Evolutionary conservation across 2,113 vertebrate genomes (phyloP).

Genomic region (Mellivora capensis): DNA sequence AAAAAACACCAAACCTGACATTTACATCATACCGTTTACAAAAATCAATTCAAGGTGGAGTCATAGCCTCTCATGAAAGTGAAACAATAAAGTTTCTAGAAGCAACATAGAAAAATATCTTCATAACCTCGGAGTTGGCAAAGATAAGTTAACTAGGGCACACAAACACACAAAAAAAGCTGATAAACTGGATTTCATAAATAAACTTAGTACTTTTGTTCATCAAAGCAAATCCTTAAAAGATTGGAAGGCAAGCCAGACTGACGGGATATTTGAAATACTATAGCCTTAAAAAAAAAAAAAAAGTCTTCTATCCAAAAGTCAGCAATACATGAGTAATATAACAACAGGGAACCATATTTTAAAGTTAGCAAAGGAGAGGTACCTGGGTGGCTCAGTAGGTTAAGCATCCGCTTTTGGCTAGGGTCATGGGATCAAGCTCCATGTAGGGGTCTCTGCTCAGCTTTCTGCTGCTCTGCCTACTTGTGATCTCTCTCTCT

Average conservation of each 20-base stretch:
- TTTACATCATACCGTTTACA: background rate
- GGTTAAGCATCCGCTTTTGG: background rate
- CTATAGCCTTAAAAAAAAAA: background rate
- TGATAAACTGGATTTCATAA: background rate
- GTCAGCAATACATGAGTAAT: background rate
- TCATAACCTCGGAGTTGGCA: background rate
- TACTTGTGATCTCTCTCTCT: background rate
- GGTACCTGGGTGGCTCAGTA: background rate
- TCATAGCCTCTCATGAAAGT: background rate
- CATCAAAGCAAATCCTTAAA: background rate
- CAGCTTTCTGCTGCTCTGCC: background rate
- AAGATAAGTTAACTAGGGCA: background rate
- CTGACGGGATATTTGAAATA: background rate
- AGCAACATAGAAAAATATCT: background rate
- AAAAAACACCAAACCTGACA: background rate
- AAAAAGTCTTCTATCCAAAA: background rate
- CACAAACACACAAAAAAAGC: background rate
- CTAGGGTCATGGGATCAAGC: background rate
- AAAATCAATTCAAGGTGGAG: background rate
- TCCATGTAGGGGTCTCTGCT: background rate
- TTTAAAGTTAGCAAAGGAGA: background rate
- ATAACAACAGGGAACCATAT: background rate
- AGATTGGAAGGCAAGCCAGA: background rate
- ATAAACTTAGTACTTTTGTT: background rate
- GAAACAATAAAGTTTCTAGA: background rate